These are phyloP conservation scores for Planiliza haematocheilus DNA, from an alignment of 2,113 vertebrate genomes.

Conservation along the genomic window DNA sequence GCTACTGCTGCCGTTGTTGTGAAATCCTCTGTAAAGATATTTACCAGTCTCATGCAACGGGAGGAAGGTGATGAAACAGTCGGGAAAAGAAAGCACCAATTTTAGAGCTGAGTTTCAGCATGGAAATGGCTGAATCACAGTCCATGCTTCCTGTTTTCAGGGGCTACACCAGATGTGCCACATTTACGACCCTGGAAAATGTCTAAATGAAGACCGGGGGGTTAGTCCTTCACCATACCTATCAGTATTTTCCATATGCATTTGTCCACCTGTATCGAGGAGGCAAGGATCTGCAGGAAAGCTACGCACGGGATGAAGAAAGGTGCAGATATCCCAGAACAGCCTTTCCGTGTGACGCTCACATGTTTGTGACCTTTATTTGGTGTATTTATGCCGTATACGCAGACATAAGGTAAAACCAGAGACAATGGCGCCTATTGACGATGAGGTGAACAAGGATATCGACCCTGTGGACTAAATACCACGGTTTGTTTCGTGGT, in stretches of 20 bases:
- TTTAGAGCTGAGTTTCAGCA: slow-evolving; percentile 65
- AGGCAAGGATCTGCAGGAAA: neutral
- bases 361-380: neutral
- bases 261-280: neutral
- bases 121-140: slow-evolving; percentile 74
- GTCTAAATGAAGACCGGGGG: slow-evolving; percentile 12
- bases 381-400: neutral
- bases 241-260: slow-evolving; percentile 1
- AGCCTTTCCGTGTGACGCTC: no score
- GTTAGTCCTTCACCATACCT: neutral
- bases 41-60: slow-evolving; percentile 16
- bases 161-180: slow-evolving; percentile 28
- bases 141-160: slow-evolving; percentile 74
- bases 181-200: slow-evolving; percentile 29
- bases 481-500: neutral
- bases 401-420: neutral
- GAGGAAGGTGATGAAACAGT: slow-evolving; percentile 58
- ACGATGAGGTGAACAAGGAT: neutral
- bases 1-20: neutral
- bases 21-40: slow-evolving; percentile 23
- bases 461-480: slow-evolving; percentile 22
- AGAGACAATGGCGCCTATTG: slow-evolving; percentile 14
- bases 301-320: no score
- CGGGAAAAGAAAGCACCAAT: slow-evolving; percentile 54
- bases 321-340: no score